Evolutionary conservation across 2,888 invertebrate species (phyloP), one percentile per base, ranked within the genome.

Genomic region (Plusia festucae): DNA sequence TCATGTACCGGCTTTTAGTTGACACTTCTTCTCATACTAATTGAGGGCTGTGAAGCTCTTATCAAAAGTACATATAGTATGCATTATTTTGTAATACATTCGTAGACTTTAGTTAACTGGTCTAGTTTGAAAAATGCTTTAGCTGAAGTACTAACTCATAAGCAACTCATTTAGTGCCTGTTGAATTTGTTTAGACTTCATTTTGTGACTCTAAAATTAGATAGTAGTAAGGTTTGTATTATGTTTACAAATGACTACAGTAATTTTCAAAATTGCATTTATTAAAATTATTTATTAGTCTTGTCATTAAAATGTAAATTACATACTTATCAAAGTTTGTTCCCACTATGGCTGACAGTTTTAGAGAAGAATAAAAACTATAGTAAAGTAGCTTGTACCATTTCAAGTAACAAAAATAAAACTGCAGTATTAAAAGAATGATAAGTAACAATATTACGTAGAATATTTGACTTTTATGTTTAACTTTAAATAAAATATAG

Each of bases 401-500:
- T n/a, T n/a, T n/a, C n/a, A n/a, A n/a, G n/a, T n/a, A n/a, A n/a
- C n/a, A n/a, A n/a, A n/a, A n/a, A n/a, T n/a, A n/a, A n/a, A n/a
- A 6, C 9, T 30, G 9, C 9, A 30, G 30, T 30, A 30, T 9
- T 30, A 9, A 30, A 30, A 30, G 30, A 30, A 30, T 9, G 2
- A 9, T 9, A 30, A 30, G 8, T 9, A 30, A 30, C 30, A 30
- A 9, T 30, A 30, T 30, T 27, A 27, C 8, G 27, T 7, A n/a
- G n/a, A n/a, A n/a, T n/a, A n/a, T n/a, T n/a, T n/a, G n/a, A n/a
- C n/a, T n/a, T n/a, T 30, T 34, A 34, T n/a, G 6, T 40, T 5
- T n/a, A 15, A 40, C n/a, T 49, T 20, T 11, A 20, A 49, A 9
- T 11, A 49, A 1, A 40, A 57, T 55, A 27, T 67, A 95, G 95